A percentile compares a stretch with the other conserved stretches of the same genome.
phyloP scores from a whole-genome alignment of 2,113 vertebrate genomes.

The Nibea coibor region DNA sequence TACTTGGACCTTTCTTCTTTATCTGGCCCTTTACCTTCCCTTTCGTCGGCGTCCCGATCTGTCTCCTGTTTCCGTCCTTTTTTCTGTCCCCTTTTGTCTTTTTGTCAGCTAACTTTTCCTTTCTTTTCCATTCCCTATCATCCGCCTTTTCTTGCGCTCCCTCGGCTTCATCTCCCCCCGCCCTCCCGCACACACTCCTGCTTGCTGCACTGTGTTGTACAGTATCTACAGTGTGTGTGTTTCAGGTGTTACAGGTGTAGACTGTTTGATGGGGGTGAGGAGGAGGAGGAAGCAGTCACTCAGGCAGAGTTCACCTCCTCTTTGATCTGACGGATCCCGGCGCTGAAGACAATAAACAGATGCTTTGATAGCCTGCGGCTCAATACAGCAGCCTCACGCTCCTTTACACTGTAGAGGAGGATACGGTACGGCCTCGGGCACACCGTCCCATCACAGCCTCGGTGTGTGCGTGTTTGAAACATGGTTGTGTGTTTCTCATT shows the following conservation, averaged over 20 bases:
- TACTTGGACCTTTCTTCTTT: neutral
- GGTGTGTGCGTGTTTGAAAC: neutral
- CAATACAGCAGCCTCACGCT: neutral
- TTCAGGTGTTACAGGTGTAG: constrained; percentile 10
- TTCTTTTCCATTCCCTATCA: neutral
- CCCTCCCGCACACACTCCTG: neutral
- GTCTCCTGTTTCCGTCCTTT: neutral
- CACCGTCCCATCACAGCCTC: neutral
- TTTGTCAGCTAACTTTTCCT: neutral
- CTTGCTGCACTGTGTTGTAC: too few species aligned
- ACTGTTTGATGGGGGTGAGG: neutral
- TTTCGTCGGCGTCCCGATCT: neutral
- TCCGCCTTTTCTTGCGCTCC: neutral
- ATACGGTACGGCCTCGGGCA: constrained; percentile 38
- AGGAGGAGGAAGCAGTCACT: constrained; percentile 13
- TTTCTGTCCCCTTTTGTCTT: neutral
- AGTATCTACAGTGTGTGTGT: neutral
- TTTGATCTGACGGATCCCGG: constrained; percentile 43
- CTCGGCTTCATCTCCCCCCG: too few species aligned
- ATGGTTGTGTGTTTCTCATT: neutral
- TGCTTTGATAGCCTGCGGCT: constrained; percentile 61
- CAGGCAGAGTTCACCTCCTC: constrained; percentile 28
- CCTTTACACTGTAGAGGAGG: constrained; percentile 41
- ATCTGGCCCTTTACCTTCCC: neutral
- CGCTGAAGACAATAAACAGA: constrained; percentile 60